Base-by-base conservation (phyloP, 2,797 vertebrate genomes). In the Anguilla anguilla region DNA sequence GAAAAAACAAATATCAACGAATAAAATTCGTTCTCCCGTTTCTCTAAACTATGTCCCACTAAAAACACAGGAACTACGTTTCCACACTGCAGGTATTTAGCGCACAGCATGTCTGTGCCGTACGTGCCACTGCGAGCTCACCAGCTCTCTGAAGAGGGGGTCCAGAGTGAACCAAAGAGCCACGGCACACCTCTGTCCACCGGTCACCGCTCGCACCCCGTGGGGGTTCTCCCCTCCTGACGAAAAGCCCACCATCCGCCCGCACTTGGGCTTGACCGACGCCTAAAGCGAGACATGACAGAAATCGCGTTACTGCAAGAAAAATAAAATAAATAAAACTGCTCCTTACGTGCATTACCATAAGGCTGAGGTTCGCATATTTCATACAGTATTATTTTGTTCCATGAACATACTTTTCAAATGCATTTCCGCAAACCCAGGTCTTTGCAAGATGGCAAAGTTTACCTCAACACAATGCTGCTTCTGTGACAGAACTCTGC, bases 111-210 rank as follows among this genome's bases (percentile, higher is more conserved):
- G 28, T 6, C 7, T 28, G 67, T n/a, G 6, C 67, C 1, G 28
- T 13, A 13, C 35, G 69, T 13, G 61, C 6, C 15, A 19, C 22
- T 43, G 74, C 43, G 79, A 3, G 91, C 95, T 97, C 95, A 99
- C 98, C 97, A 98, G 83, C 92, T 99, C 99, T 93, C 98, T 97
- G 93, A 98, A 98, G 83, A 98, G 96, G 0, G 98, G 99, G 89
- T 99, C 96, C 88, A 99, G 91, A n/a, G 99, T 99, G 93, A 99
- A 99, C 99, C 99, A 99, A 79, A 99, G 93, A 0, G 99, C 99
- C 49, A 99, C 97, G 0, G 99, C 99, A 0, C 99, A 99, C 0
- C 99, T 94, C 95, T 98, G 98, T 31, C 99, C 99, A 11, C 92
- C 96, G 90, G 98, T 99, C 89, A 99, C 98, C 0, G 98, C 99